phyloP scores from a whole-genome alignment of 2,113 vertebrate genomes.

The Hippocampus barbouri region DNA sequence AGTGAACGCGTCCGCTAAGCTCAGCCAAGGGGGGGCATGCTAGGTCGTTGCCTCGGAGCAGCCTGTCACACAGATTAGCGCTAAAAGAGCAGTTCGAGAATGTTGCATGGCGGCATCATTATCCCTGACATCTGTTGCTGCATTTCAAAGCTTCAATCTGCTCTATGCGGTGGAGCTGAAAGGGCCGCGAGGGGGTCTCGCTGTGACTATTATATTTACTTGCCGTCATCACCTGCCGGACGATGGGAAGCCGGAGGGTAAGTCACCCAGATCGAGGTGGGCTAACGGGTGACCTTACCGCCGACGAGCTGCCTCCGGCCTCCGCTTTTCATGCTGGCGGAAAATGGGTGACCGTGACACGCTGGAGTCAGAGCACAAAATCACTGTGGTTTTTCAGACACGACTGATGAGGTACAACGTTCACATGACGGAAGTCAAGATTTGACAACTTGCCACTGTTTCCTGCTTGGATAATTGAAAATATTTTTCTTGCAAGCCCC shows the following conservation, averaged over 20 bases:
- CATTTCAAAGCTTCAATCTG: slow-evolving; percentile 38
- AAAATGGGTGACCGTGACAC: slow-evolving; percentile 30
- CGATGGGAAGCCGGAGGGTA: slow-evolving; percentile 27
- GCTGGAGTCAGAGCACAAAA: slow-evolving; percentile 14
- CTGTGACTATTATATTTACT: slow-evolving; percentile 26
- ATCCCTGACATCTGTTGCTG: slow-evolving; percentile 52
- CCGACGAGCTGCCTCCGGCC: slow-evolving; percentile 41
- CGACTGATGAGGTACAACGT: neutral
- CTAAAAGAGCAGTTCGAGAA: slow-evolving; percentile 42
- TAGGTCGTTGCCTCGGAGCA: slow-evolving; percentile 15
- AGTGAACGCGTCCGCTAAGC: slow-evolving; percentile 15
- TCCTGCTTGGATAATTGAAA: no score
- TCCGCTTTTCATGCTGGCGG: slow-evolving; percentile 23
- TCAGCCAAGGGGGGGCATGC: slow-evolving; percentile 12
- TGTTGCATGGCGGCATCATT: slow-evolving; percentile 31
- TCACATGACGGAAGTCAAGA: neutral
- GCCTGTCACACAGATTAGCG: slow-evolving; percentile 38
- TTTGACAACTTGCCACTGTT: neutral
- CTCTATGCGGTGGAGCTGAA: slow-evolving; percentile 22
- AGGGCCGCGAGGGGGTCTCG: slow-evolving; percentile 19
- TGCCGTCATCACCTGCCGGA: neutral
- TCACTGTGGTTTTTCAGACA: slow-evolving; percentile 12
- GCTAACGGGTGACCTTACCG: slow-evolving; percentile 53
- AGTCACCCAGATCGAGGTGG: slow-evolving; percentile 41
- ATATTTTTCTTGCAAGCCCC: no score